phyloP scores from a whole-genome alignment of 2,888 invertebrate genomes.

The Aphidius colemani region DNA sequence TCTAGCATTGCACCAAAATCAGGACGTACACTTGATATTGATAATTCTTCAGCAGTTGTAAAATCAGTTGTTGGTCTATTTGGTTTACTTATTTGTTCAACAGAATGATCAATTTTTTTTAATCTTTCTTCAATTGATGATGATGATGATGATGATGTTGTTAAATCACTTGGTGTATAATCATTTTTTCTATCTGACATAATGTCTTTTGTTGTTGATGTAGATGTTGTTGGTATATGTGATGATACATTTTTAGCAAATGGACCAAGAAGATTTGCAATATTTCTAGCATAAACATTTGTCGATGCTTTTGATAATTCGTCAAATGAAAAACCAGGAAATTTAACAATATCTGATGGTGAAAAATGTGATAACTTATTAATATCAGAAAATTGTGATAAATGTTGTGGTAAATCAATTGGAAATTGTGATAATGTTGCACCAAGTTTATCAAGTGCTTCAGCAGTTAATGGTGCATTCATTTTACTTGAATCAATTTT shows the following conservation, averaged over 20 bases:
- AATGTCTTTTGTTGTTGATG: slow-evolving; percentile 36
- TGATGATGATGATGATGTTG: slow-evolving; percentile 36
- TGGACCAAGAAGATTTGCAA: slow-evolving; percentile 55
- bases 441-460: slow-evolving; percentile 43
- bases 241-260: slow-evolving; percentile 45
- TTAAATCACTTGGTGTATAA: slow-evolving; percentile 39
- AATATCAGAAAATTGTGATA: slow-evolving; percentile 53
- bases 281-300: slow-evolving; percentile 53
- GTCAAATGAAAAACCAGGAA: slow-evolving; percentile 53
- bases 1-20: slow-evolving; percentile 52
- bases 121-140: slow-evolving; percentile 10
- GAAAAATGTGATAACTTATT: slow-evolving; percentile 51
- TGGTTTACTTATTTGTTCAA: slow-evolving; percentile 29
- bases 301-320: slow-evolving; percentile 55
- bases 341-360: slow-evolving; percentile 52
- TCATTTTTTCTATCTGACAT: slow-evolving; percentile 37
- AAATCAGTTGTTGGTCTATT: slow-evolving; percentile 36
- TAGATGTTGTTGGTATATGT: neutral
- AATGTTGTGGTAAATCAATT: slow-evolving; percentile 52
- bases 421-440: slow-evolving; percentile 32
- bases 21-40: slow-evolving; percentile 43
- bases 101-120: slow-evolving; percentile 32
- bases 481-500: slow-evolving; percentile 51
- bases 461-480: slow-evolving; percentile 42
- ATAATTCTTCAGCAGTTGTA: slow-evolving; percentile 48